Base-by-base conservation (phyloP, 2,888 invertebrate species). In the Harpagoxenus sublaevis region DNA sequence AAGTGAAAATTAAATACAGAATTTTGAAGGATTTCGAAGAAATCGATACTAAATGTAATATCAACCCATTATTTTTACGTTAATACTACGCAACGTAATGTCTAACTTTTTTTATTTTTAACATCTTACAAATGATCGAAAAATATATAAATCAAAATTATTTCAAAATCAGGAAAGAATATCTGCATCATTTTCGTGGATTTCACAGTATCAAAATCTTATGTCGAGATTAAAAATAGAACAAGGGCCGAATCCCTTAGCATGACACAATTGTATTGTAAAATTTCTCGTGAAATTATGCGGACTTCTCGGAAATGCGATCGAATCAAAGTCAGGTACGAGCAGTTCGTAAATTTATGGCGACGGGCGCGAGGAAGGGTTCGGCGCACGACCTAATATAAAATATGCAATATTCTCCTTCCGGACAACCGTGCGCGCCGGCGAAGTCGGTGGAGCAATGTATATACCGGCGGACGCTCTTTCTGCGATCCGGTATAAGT, bases 271-370 rank as follows among this genome's bases (percentile, higher is more conserved):
- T n/a, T 35, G 31, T 35, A 48, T 60, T 70, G 75, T 28, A 83
- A 75, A 83, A 83, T 62, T 42, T 9, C 31, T 48, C 45, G 39
- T 18, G 51, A 73, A 83, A 74, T 84, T 57, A 74, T 51, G 31
- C 53, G 48, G 45, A 51, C 31, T 55, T 62, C 68, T 51, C 77
- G 70, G 71, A 74, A 63, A 57, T 31, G 77, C 75, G 75, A 85
- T 79, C 79, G 79, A 79, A 79, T 79, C 71, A 79, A 79, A 79
- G 79, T 79, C 60, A 73, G 60, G 60, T 79, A 71, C 60, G 73
- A 71, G 51, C 73, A 35, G 79, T 60, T 79, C 45, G 70, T 60
- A 71, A 79, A 79, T 79, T 79, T 79, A 79, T 71, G 70, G 42
- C 55, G 39, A 63, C 35, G 51, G 77, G 57, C 68, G 57, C 57